Conservation (phyloP, 1,140 invertebrate species). For the Drosophila teissieri region DNA sequence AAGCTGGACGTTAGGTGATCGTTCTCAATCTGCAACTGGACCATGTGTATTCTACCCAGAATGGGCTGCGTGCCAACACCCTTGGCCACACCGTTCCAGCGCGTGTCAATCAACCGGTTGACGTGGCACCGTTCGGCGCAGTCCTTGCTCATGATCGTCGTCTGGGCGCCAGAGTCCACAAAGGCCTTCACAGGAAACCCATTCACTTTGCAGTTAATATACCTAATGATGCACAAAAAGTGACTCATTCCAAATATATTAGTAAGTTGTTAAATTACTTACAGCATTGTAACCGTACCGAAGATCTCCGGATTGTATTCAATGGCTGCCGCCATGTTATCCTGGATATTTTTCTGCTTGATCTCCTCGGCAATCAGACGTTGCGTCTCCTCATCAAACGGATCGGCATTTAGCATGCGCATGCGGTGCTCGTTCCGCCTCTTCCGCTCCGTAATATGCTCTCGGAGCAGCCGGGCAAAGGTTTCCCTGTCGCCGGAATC, state of each 20-base stretch:
- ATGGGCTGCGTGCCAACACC: slow-evolving; percentile 99
- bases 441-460: slow-evolving; percentile 91
- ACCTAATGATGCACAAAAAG: slow-evolving; percentile 43
- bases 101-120: slow-evolving; percentile 96
- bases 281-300: slow-evolving; percentile 98
- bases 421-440: slow-evolving; percentile 93
- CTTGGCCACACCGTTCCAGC: slow-evolving; percentile 96
- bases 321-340: slow-evolving; percentile 99
- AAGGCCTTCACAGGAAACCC: slow-evolving; percentile 98
- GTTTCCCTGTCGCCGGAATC: slow-evolving; percentile 92
- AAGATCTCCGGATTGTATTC: slow-evolving; percentile 99
- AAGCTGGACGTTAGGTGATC: slow-evolving; percentile 98
- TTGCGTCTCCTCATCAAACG: slow-evolving; percentile 97
- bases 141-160: slow-evolving; percentile 96
- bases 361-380: slow-evolving; percentile 98
- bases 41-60: slow-evolving; percentile 97
- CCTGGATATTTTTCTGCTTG: slow-evolving; percentile 97
- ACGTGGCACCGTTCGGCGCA: slow-evolving; percentile 98
- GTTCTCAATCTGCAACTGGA: slow-evolving; percentile 97
- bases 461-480: slow-evolving; percentile 92
- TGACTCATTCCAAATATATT: too few species aligned
- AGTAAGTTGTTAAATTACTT: slow-evolving; percentile 13
- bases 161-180: slow-evolving; percentile 98
- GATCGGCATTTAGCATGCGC: slow-evolving; percentile 94
- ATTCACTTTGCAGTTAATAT: slow-evolving; percentile 98